Conservation (phyloP, 1,140 invertebrate species). For the Lepidurus arcticus region DNA sequence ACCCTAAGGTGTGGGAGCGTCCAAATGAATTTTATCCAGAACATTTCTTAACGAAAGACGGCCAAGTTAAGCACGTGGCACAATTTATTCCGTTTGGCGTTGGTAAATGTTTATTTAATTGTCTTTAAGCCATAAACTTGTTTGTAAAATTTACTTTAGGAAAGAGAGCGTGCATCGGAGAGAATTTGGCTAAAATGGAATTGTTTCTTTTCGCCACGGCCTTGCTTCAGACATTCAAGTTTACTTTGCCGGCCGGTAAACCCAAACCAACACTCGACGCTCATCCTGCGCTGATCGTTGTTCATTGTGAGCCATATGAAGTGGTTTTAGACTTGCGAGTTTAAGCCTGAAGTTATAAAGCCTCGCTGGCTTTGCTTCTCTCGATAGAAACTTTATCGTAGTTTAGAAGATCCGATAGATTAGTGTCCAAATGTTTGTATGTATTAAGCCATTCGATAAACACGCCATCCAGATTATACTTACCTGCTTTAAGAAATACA, state of each 20-base stretch:
- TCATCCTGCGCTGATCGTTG: neutral
- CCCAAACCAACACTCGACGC: neutral
- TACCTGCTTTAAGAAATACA: too few species aligned
- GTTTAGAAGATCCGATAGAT: too few species aligned
- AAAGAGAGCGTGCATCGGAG: slow-evolving; percentile 78
- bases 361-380: too few species aligned
- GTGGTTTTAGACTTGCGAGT: too few species aligned
- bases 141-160: slow-evolving; percentile 44
- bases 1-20: slow-evolving; percentile 42
- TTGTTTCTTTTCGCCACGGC: slow-evolving; percentile 74
- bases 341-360: too few species aligned
- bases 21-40: slow-evolving; percentile 44
- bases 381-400: too few species aligned
- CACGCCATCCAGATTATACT: too few species aligned
- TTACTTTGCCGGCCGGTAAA: slow-evolving; percentile 42
- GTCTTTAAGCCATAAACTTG: neutral
- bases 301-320: too few species aligned
- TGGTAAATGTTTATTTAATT: slow-evolving; percentile 33
- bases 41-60: slow-evolving; percentile 27
- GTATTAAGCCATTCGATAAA: too few species aligned
- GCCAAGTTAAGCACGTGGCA: slow-evolving; percentile 31
- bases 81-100: slow-evolving; percentile 36
- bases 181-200: slow-evolving; percentile 73
- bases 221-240: slow-evolving; percentile 69
- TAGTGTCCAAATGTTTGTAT: too few species aligned